phyloP scores from a whole-genome alignment of 2,888 invertebrate genomes.

The Melanostoma scalare region DNA sequence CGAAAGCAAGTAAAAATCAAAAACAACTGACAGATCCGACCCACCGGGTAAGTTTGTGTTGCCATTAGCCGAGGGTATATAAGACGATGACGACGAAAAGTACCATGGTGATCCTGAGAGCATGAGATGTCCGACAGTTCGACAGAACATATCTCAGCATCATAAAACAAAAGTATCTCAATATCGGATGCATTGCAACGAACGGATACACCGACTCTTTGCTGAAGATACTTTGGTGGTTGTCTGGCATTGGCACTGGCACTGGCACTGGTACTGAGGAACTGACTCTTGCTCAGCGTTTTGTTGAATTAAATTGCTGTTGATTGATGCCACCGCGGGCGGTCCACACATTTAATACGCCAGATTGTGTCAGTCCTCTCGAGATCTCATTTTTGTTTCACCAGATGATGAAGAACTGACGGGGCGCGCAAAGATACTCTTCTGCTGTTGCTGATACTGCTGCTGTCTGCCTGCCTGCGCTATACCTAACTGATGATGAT shows the following conservation, averaged over 20 bases:
- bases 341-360: slow-evolving; percentile 74
- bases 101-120: slow-evolving; percentile 34
- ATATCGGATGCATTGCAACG: slow-evolving; percentile 54
- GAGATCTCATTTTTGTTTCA: slow-evolving; percentile 60
- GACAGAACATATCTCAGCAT: slow-evolving; percentile 64
- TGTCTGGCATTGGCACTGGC: no score
- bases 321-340: slow-evolving; percentile 77
- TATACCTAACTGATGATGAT: slow-evolving; percentile 51
- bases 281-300: slow-evolving; percentile 40
- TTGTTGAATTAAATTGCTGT: slow-evolving; percentile 73
- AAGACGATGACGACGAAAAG: slow-evolving; percentile 26
- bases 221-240: no score
- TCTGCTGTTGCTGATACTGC: background rate
- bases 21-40: slow-evolving; percentile 56
- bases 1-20: slow-evolving; percentile 14
- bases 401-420: slow-evolving; percentile 47
- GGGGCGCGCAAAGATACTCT: slow-evolving; percentile 45
- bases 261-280: background rate
- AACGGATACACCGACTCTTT: slow-evolving; percentile 26
- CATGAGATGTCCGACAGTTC: slow-evolving; percentile 57
- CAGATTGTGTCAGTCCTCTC: slow-evolving; percentile 69
- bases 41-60: slow-evolving; percentile 38
- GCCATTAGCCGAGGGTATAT: slow-evolving; percentile 34
- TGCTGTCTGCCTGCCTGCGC: background rate
- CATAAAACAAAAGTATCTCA: slow-evolving; percentile 69